These are phyloP conservation scores for Cherax destructor DNA, from an alignment of 1,140 invertebrate species.

Conservation along the genomic window DNA sequence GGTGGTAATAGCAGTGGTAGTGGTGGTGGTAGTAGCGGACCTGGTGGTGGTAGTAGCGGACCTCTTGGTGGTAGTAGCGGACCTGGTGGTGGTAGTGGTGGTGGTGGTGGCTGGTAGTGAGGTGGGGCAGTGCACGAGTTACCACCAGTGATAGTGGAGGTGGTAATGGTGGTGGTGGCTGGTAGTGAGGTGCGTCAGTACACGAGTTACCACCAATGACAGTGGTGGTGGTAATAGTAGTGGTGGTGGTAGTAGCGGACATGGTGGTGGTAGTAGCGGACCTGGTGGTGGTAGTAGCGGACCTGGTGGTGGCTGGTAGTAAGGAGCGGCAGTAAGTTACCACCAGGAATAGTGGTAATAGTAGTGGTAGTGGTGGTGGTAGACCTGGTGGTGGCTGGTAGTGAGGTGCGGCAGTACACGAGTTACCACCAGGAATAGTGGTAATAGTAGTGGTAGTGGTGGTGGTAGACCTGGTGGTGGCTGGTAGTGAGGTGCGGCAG, in stretches of 20 bases:
- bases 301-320: too few species aligned
- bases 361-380: too few species aligned
- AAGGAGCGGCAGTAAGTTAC: too few species aligned
- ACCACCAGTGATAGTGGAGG: too few species aligned
- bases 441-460: not conserved
- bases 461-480: too few species aligned
- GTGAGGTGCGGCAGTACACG: conserved; percentile 19
- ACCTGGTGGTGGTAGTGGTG: not conserved
- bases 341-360: too few species aligned
- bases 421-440: conserved; percentile 8
- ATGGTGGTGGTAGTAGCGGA: not conserved
- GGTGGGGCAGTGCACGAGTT: too few species aligned
- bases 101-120: not conserved
- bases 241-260: not conserved
- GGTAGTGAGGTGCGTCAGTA: conserved; percentile 14
- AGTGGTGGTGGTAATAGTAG: not conserved
- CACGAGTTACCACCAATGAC: conserved; percentile 17
- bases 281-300: not conserved
- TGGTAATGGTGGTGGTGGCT: too few species aligned
- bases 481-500: not conserved
- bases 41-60: too few species aligned
- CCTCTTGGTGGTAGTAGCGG: too few species aligned
- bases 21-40: too few species aligned
- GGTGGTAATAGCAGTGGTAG: not conserved
- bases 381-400: too few species aligned